Evolutionary conservation across 92 coral and sea anemone species (phyloP).

Genomic region (Plumapathes pennacea): DNA sequence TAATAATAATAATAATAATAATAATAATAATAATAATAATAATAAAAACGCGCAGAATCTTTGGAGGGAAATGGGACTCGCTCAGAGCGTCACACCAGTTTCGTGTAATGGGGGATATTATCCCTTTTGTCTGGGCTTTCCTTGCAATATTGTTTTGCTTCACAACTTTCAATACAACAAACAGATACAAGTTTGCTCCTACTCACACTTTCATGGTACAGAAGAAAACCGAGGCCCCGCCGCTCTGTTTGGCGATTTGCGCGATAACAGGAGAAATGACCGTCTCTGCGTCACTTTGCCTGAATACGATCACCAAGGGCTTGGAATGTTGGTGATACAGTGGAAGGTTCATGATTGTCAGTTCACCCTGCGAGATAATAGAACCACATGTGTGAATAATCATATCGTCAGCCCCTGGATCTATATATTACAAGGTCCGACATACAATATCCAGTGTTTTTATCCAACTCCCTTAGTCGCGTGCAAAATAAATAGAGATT

Average conservation of each 20-base stretch:
- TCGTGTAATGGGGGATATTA: too few species aligned
- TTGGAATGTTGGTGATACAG: constrained; percentile 62
- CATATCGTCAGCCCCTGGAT: too few species aligned
- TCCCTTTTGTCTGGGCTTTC: too few species aligned
- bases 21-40: neutral
- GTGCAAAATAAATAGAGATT: too few species aligned
- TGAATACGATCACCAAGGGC: constrained; percentile 83
- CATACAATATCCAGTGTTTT: too few species aligned
- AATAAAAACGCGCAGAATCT: neutral
- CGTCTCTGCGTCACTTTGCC: constrained; percentile 50
- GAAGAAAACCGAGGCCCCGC: constrained; percentile 35
- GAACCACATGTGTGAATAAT: too few species aligned
- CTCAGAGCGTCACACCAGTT: neutral
- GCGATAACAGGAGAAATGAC: constrained; percentile 55
- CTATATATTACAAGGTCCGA: too few species aligned
- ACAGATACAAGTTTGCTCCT: too few species aligned
- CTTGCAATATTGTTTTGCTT: too few species aligned
- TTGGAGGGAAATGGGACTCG: neutral
- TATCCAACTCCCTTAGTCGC: too few species aligned
- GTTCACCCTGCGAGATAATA: constrained; percentile 71
- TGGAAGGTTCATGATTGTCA: constrained; percentile 89
- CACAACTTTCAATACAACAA: too few species aligned
- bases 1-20: too few species aligned
- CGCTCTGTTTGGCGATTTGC: constrained; percentile 33
- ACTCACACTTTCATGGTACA: constrained; percentile 82